Conservation (phyloP, 2,888 invertebrate genomes). For the Hesperia comma region DNA sequence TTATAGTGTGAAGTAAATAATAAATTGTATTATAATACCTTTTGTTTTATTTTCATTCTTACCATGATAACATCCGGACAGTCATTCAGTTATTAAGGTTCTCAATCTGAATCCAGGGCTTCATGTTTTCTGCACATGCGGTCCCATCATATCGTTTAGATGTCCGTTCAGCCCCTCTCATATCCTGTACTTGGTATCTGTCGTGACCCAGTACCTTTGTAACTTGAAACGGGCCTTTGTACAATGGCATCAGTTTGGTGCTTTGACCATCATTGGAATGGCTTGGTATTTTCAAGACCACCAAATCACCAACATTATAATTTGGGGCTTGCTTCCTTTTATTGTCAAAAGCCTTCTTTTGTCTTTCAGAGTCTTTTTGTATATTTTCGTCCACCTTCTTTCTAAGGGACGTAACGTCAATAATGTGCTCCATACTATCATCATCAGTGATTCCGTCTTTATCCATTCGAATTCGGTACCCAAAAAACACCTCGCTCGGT, state of each 20-base stretch:
- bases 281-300: slow-evolving; percentile 44
- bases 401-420: slow-evolving; percentile 40
- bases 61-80: too few species aligned
- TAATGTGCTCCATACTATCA: background rate
- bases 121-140: slow-evolving; percentile 35
- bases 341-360: slow-evolving; percentile 42
- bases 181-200: slow-evolving; percentile 42
- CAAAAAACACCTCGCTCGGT: slow-evolving; percentile 44
- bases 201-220: slow-evolving; percentile 43
- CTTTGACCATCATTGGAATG: slow-evolving; percentile 45
- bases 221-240: slow-evolving; percentile 46
- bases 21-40: too few species aligned
- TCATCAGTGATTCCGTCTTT: slow-evolving; percentile 35
- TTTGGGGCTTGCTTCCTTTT: slow-evolving; percentile 39
- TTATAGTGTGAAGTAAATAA: too few species aligned
- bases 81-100: too few species aligned
- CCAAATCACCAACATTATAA: slow-evolving; percentile 43
- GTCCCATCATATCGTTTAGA: slow-evolving; percentile 39
- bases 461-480: slow-evolving; percentile 40
- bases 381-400: slow-evolving; percentile 42
- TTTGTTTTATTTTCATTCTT: too few species aligned
- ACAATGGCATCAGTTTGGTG: slow-evolving; percentile 44
- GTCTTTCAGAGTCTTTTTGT: slow-evolving; percentile 36
- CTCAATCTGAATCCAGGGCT: slow-evolving; percentile 28
- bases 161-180: slow-evolving; percentile 43